Evolutionary conservation across 2,888 invertebrate species (phyloP).

Genomic region (Xylophagus ater): DNA sequence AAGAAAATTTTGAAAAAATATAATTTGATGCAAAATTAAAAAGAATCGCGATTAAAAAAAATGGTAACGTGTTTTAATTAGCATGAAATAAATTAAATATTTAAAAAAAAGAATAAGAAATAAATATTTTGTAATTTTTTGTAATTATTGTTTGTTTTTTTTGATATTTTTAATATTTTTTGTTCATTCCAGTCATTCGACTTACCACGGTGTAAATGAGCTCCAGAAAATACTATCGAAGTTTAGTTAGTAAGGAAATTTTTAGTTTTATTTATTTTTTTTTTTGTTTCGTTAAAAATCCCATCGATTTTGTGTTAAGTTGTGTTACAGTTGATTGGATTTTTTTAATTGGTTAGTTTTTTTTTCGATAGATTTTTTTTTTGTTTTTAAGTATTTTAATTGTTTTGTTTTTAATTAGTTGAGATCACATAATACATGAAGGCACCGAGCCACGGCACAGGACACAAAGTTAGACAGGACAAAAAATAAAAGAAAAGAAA

Average conservation of each 20-base stretch:
- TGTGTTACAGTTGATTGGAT: too few relatives aligned
- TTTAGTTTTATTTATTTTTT: conserved; percentile 19
- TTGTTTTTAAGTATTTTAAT: conserved; percentile 16
- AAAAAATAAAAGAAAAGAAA: conserved; percentile 31
- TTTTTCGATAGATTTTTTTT: conserved; percentile 11
- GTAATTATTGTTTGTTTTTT: conserved; percentile 17
- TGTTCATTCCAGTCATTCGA: conserved; percentile 48
- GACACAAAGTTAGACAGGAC: conserved; percentile 41
- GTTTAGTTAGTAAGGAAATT: conserved; percentile 26
- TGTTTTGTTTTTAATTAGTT: conserved; percentile 14
- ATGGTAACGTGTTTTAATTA: neutral
- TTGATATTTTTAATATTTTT: conserved; percentile 17
- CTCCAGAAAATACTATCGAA: conserved; percentile 88
- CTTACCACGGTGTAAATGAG: conserved; percentile 98
- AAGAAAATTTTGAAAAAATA: too few relatives aligned
- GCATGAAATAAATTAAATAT: conserved; percentile 4
- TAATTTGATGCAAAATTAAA: too few relatives aligned
- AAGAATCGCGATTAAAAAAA: too few relatives aligned
- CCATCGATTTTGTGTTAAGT: conserved; percentile 4
- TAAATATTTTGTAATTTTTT: conserved; percentile 14
- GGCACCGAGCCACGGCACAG: conserved; percentile 37
- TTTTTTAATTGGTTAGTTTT: conserved; percentile 20
- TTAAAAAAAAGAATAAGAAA: conserved; percentile 9
- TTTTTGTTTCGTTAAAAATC: conserved; percentile 3
- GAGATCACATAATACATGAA: conserved; percentile 34